Base-by-base conservation (phyloP, 2,797 vertebrate species). In the Pteropus rufus region DNA sequence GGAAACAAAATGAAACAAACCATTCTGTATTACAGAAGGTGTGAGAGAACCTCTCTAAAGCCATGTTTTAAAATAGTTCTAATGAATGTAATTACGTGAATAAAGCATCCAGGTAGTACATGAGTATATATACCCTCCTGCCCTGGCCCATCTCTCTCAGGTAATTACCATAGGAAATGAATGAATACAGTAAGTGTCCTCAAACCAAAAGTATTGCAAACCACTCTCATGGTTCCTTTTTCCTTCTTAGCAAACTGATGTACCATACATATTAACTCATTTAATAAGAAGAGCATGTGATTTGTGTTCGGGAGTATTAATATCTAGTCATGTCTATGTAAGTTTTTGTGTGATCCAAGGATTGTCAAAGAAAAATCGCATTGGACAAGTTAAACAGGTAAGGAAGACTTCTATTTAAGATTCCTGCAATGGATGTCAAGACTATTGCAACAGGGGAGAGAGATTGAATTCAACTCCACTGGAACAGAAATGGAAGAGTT, bases 51-150 rank as follows among this genome's bases (percentile, higher is more conserved):
- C 8, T 96, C 91, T 91, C 79, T 60, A 83, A 95, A 58, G 65
- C 82, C 97, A 83, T 65, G 84, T 96, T 97, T 94, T 96, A 96
- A 86, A 93, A 80, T 94, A 88, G 54, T 95, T 94, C 34, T 97
- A 95, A 91, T 94, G 39, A 95, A 93, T 93, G 85, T 96, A 96
- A 36, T 89, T 97, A 72, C 85, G 89, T 26, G 26, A 97, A 58
- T 56, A 84, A 94, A 69, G 24, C 15, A 62, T 46, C 64, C 34
- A 24, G 15, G 15, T 31, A 72, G 5, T 69, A 39, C 21, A 26
- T 19, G 36, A 54, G 7, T 44, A 67, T 3, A 34, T 34, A 18
- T 10, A 3, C 10, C 10, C 18, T 46, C n/a, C 31, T 49, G n/a
- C 18, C 10, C 36, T 6, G 2, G 2, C 7, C 19, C 15, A 10